A percentile compares a stretch with the other conserved stretches of the same genome.
Conservation (phyloP, 2,888 invertebrate species). For the Clepsis dumicolana region DNA sequence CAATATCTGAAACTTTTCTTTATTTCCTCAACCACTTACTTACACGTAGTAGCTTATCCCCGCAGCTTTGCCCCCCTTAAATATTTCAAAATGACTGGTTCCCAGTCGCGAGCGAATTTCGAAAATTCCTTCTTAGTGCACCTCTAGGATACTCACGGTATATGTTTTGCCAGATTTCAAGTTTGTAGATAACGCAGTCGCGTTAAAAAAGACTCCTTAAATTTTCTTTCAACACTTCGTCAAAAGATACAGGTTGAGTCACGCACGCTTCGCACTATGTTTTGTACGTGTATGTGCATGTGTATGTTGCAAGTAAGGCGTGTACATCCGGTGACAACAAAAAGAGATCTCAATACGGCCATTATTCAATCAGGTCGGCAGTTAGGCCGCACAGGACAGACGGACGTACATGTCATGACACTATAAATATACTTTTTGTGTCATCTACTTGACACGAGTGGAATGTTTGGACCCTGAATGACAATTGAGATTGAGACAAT, state of each 20-base stretch:
- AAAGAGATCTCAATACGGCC: slow-evolving; percentile 22
- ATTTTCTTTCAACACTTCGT: not conserved
- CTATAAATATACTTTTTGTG: slow-evolving; percentile 10
- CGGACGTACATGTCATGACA: slow-evolving; percentile 22
- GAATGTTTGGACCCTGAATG: not conserved
- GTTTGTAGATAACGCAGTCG: too few species aligned
- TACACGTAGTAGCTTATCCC: too few species aligned
- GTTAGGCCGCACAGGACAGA: not conserved
- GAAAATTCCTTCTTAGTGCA: too few species aligned
- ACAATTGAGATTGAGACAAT: too few species aligned
- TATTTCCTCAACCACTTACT: too few species aligned
- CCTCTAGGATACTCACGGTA: too few species aligned
- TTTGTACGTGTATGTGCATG: not conserved
- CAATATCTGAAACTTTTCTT: too few species aligned
- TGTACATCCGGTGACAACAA: slow-evolving; percentile 33
- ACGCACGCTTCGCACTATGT: not conserved
- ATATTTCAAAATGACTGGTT: too few species aligned
- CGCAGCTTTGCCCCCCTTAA: too few species aligned
- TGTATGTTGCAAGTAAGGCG: slow-evolving; percentile 25
- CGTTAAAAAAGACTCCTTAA: too few species aligned
- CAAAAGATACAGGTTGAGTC: not conserved
- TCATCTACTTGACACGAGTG: not conserved
- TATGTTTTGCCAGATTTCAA: too few species aligned
- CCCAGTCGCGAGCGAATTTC: too few species aligned
- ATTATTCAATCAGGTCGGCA: slow-evolving; percentile 35